Conservation (phyloP, 2,113 vertebrate species). For the Ictalurus punctatus region DNA sequence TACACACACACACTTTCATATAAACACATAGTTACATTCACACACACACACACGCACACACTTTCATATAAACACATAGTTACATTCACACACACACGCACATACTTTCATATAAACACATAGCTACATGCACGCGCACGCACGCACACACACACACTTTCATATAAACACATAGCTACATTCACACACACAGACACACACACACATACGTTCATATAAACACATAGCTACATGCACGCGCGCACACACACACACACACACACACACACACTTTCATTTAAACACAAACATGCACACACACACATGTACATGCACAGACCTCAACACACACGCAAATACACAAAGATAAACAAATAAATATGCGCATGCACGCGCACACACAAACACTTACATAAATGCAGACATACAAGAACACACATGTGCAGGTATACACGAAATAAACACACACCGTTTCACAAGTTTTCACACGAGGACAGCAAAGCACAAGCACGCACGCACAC, state of each 20-base stretch:
- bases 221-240: neutral
- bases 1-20: neutral
- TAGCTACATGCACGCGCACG: neutral
- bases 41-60: neutral
- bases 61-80: neutral
- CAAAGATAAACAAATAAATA: neutral
- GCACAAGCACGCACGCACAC: too few species aligned
- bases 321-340: conserved; percentile 1
- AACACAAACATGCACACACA: neutral
- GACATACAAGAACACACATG: neutral
- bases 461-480: neutral
- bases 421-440: neutral
- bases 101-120: neutral
- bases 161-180: neutral
- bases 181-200: neutral
- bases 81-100: neutral
- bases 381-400: neutral
- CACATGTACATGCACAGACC: neutral
- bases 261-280: neutral
- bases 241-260: neutral
- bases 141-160: neutral
- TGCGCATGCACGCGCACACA: neutral
- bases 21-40: neutral
- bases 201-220: neutral
- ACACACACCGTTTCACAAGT: too few species aligned